Evolutionary conservation across 1,140 invertebrate species (phyloP), one percentile per base, ranked within the genome.

Genomic region (Schmidtea mediterranea): DNA sequence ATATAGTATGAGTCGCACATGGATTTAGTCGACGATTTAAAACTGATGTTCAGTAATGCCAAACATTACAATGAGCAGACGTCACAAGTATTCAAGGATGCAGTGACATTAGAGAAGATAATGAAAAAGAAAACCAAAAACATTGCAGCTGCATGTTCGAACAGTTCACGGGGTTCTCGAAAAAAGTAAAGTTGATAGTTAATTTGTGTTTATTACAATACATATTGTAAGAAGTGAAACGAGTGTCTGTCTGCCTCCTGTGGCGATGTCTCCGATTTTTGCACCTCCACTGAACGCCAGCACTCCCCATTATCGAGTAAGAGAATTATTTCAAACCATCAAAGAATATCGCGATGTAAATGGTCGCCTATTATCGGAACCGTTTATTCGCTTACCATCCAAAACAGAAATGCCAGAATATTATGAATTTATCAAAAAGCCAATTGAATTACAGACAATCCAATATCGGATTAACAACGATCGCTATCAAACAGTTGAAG

Each of bases 391-490:
- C 52, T 56, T 73, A 8, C 87, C 87, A 13, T 82, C 80, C 6
- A 86, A 86, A 73, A 57, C 75, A 73, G 82, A 94, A 54, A 90
- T 92, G 64, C 86, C 87, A 1, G 81, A 90, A 60, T 97, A 95
- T 63, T 97, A 90, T 60, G 86, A 97, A 63, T 77, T 94, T 0
- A 95, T 97, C 23, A 89, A 89, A 58, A 78, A 80, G 53, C 90
- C 90, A 1, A 87, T 97, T 57, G 87, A 97, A 62, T 78, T 98
- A 75, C 84, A 90, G 57, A 78, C 77, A 54, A 94, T 98, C 52
- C 76, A 78, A 0, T 76, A 81, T 41, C 86, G 83, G 58, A 68
- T 90, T 37, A 80, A 79, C 59, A 74, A 74, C 26, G 62, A 57
- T 22, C 58, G 67, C 50, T 97, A 97, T 62, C 76, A 79, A 13